Evolutionary conservation across 2,113 vertebrate species (phyloP), one percentile per base, ranked within the genome.

Genomic region (Psettodes erumei): DNA sequence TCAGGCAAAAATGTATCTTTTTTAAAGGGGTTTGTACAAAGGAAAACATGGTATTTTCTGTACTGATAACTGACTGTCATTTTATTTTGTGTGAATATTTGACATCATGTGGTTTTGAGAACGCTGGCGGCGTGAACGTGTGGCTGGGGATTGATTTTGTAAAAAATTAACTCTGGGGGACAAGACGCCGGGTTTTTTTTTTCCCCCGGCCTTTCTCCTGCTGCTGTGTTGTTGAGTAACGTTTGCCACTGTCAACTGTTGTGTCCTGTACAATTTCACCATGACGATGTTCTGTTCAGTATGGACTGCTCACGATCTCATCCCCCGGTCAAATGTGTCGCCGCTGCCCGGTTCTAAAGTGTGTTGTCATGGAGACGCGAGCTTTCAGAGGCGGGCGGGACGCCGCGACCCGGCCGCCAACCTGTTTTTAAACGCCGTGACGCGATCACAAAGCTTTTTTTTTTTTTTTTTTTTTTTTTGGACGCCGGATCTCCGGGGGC

Each of bases 51-150:
- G 47, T 88, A 69, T 79, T 87, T 84, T 82, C n/a, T 90, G 73
- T 84, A 79, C 66, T 84, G 47, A 76, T 85, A 81, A 88, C 75
- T 77, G 15, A 84, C 64, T 91, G 89, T 92, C 50, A 85, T 81
- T 85, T 82, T 91, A 79, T 91, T 90, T 93, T 88, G 65, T 92
- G 85, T 93, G 86, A 87, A 75, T 82, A 84, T 77, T 74, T 75
- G 38, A 64, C 68, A 25, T 75, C 21, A 63, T 88, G 64, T 87
- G 88, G 80, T 86, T 79, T n/a, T 65, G 55, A 77, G 37, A 87
- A 83, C 62, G n/a, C 73, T 55, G 62, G 81, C 84, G 47, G 73
- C 87, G 82, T 63, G 58, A 85, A 75, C n/a, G 61, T 86, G 62
- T 88, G 86, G 69, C 74, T 77, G 68, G 62, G n/a, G 75, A 78